phyloP scores from a whole-genome alignment of 2,113 vertebrate species.

The Micronycteris hirsuta region DNA sequence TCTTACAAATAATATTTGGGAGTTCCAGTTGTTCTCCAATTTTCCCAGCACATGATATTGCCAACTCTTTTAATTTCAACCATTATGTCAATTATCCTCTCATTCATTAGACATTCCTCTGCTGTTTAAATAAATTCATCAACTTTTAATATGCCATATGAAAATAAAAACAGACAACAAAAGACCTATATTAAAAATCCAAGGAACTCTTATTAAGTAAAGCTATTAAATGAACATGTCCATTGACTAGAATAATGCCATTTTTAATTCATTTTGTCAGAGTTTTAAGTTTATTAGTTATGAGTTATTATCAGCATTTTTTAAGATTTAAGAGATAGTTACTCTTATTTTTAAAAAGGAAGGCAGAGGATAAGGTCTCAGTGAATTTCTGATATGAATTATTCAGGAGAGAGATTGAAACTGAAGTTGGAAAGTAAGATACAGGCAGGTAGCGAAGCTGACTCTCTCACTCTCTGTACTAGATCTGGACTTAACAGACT shows the following conservation, averaged over 20 bases:
- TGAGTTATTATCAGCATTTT: not conserved
- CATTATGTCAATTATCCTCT: not conserved
- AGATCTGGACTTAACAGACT: not conserved
- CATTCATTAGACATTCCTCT: not conserved
- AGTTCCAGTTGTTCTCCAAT: not conserved
- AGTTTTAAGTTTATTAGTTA: not conserved
- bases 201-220: not conserved
- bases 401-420: not conserved
- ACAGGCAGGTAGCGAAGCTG: not conserved
- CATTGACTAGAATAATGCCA: not conserved
- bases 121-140: not conserved
- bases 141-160: not conserved
- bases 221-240: not conserved
- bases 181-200: not conserved
- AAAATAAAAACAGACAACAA: not conserved
- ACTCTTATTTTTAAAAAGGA: not conserved
- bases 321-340: not conserved
- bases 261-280: not conserved
- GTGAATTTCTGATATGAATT: not conserved
- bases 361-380: not conserved
- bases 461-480: not conserved
- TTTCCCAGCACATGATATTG: not conserved
- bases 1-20: not conserved
- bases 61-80: not conserved
- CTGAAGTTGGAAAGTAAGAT: not conserved